Evolutionary conservation across 2,113 vertebrate genomes (phyloP).

Genomic region (Lepisosteus osseus): DNA sequence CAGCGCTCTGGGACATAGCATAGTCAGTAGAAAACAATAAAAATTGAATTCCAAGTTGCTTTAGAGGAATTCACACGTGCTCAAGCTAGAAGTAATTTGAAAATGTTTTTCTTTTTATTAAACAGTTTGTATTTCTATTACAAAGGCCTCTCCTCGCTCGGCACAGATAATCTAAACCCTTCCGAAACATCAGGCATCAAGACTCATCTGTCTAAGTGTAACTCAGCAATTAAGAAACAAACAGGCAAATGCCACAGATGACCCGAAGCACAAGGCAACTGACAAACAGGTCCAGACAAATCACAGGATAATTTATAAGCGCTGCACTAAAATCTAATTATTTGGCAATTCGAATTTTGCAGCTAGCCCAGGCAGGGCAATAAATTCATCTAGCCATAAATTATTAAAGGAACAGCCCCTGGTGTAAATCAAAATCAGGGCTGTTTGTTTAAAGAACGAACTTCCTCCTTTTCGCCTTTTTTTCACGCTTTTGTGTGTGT

Average conservation of each 20-base stretch:
- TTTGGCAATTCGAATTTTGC: conserved; percentile 91
- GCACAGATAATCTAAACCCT: conserved; percentile 26
- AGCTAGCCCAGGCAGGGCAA: conserved; percentile 80
- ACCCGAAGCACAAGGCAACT: conserved; percentile 86
- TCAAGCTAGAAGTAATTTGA: background rate
- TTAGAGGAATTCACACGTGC: background rate
- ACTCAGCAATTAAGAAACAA: conserved; percentile 91
- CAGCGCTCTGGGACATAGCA: no score
- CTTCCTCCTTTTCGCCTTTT: conserved; percentile 46
- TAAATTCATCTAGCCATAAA: conserved; percentile 91
- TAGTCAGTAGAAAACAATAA: no score
- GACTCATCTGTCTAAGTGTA: conserved; percentile 89
- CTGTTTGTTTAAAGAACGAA: conserved; percentile 82
- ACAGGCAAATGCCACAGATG: conserved; percentile 90
- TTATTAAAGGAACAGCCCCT: conserved; percentile 84
- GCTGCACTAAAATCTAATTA: conserved; percentile 91
- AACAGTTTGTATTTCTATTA: conserved; percentile 34
- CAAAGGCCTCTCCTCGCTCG: no score
- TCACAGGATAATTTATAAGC: conserved; percentile 90
- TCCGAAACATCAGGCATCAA: conserved; percentile 73
- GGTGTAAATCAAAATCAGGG: conserved; percentile 83
- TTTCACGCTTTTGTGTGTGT: conserved; percentile 7
- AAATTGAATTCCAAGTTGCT: background rate
- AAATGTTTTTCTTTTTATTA: conserved; percentile 6
- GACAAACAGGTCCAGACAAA: conserved; percentile 94